Percentiles rank a stretch among this genome's conserved stretches.
Conservation (phyloP, 2,113 vertebrate genomes). For the Dromas ardeola region DNA sequence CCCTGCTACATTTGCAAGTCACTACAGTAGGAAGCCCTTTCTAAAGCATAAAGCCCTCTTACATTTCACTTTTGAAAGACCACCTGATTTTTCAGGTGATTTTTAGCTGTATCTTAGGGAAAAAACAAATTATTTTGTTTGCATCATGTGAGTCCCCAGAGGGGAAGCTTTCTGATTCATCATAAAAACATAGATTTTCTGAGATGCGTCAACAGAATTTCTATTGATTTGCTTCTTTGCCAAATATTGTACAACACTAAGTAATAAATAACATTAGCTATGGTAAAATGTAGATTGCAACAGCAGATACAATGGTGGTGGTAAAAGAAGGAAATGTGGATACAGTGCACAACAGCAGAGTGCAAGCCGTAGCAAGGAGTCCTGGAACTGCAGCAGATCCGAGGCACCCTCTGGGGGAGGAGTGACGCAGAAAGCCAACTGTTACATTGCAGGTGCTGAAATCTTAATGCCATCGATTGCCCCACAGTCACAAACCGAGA, state of each 20-base stretch:
- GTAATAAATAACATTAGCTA: constrained; percentile 33
- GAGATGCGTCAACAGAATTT: background rate
- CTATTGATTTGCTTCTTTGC: constrained; percentile 16
- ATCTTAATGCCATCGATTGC: background rate
- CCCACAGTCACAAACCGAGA: background rate
- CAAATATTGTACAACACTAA: background rate
- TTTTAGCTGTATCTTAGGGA: background rate
- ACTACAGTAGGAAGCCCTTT: background rate
- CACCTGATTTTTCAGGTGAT: constrained; percentile 1
- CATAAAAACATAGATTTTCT: constrained; percentile 23
- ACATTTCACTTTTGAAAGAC: background rate
- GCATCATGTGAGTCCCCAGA: background rate
- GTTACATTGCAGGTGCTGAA: background rate
- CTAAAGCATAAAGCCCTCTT: background rate
- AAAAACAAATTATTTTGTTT: background rate
- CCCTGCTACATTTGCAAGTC: background rate
- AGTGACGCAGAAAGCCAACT: background rate
- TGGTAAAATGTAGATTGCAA: background rate
- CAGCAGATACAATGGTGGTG: background rate
- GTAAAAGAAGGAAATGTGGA: background rate
- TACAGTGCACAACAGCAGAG: background rate
- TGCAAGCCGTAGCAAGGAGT: background rate
- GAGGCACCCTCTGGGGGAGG: background rate
- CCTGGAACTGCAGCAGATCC: background rate
- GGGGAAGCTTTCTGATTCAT: background rate